Conservation (phyloP, 2,113 vertebrate species). For the Hypomesus transpacificus region DNA sequence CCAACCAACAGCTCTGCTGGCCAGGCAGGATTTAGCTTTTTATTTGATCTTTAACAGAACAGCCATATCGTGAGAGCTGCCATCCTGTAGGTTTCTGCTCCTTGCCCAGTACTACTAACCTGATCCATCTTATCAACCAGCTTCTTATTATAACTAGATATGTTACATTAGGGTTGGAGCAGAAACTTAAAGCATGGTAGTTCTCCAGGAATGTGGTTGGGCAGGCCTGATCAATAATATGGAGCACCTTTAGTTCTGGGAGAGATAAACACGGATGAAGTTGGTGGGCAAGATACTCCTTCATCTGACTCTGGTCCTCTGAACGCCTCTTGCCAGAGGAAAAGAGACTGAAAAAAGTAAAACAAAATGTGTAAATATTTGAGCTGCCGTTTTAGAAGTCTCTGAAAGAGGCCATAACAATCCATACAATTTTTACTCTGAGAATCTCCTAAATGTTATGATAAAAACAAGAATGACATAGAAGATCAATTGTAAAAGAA, state of each 20-base stretch:
- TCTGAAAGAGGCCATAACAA: slow-evolving; percentile 76
- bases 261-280: too few relatives aligned
- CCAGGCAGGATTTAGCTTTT: slow-evolving; percentile 27
- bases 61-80: neutral
- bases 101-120: too few relatives aligned
- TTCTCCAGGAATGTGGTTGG: too few relatives aligned
- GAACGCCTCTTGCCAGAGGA: neutral
- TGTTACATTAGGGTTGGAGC: too few relatives aligned
- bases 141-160: too few relatives aligned
- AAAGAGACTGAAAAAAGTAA: slow-evolving; percentile 46
- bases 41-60: slow-evolving; percentile 35
- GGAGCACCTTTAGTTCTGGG: too few relatives aligned
- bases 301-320: slow-evolving; percentile 50
- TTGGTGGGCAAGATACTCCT: slow-evolving; percentile 31
- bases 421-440: slow-evolving; percentile 71
- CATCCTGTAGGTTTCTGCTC: too few relatives aligned
- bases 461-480: slow-evolving; percentile 61
- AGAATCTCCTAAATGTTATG: slow-evolving; percentile 71
- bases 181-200: too few relatives aligned
- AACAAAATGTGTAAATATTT: slow-evolving; percentile 68
- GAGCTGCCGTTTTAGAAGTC: slow-evolving; percentile 70
- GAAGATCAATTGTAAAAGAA: slow-evolving; percentile 77
- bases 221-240: too few relatives aligned
- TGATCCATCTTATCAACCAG: too few relatives aligned
- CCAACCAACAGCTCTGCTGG: slow-evolving; percentile 35